phyloP scores from a whole-genome alignment of 2,113 vertebrate genomes.

The Collichthys lucidus region DNA sequence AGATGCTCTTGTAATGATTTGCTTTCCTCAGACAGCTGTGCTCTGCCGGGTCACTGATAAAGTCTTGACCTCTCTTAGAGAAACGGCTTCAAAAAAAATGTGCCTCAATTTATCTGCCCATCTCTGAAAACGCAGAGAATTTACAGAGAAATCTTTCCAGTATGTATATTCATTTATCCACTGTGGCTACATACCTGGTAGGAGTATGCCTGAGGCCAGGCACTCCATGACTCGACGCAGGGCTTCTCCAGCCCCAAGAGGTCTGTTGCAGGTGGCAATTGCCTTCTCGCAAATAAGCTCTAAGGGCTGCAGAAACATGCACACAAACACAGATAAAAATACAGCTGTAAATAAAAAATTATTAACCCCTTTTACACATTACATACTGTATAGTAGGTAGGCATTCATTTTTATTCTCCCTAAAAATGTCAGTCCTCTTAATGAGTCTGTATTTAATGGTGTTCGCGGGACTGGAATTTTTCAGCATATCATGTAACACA shows the following conservation, averaged over 20 bases:
- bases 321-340: slow-evolving; percentile 9
- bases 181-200: slow-evolving; percentile 88
- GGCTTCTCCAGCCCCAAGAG: slow-evolving; percentile 96
- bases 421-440: neutral
- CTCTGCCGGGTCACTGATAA: slow-evolving; percentile 33
- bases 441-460: neutral
- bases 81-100: slow-evolving; percentile 37
- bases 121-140: slow-evolving; percentile 14
- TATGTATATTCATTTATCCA: neutral
- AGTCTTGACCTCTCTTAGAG: slow-evolving; percentile 21
- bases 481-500: neutral
- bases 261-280: slow-evolving; percentile 99
- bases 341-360: neutral
- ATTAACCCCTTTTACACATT: neutral
- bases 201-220: slow-evolving; percentile 96
- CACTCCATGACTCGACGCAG: slow-evolving; percentile 98
- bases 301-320: slow-evolving; percentile 86
- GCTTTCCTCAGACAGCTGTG: slow-evolving; percentile 46
- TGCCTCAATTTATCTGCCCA: neutral
- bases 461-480: neutral
- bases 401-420: no score
- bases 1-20: slow-evolving; percentile 32
- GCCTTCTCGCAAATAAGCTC: slow-evolving; percentile 99
- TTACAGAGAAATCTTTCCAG: neutral
- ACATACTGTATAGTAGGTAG: no score